These are phyloP conservation scores for Ctenochaetus hawaiiensis DNA, from an alignment of 2,797 vertebrate genomes.

Conservation along the genomic window DNA sequence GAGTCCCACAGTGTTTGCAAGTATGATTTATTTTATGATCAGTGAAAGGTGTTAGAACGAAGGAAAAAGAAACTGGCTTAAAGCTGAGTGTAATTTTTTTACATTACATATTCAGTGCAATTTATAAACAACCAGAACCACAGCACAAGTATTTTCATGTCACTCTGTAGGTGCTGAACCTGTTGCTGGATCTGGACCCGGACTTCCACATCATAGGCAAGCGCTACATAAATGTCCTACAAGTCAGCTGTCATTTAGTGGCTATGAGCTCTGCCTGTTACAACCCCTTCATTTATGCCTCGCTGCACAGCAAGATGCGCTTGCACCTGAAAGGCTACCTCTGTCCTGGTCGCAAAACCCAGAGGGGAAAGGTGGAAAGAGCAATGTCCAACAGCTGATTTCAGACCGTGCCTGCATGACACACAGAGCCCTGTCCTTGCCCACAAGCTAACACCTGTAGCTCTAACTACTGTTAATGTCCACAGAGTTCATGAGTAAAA, in stretches of 20 bases:
- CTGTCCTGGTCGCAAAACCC: constrained; percentile 63
- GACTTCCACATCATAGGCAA: constrained; percentile 86
- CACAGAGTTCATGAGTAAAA: constrained; percentile 28
- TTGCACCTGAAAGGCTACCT: constrained; percentile 81
- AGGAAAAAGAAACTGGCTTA: not conserved
- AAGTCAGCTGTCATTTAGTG: constrained; percentile 86
- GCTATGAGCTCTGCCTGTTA: constrained; percentile 89
- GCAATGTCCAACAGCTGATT: constrained; percentile 53
- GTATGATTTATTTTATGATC: not conserved
- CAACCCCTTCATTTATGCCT: constrained; percentile 89
- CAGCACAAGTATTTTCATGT: constrained; percentile 18
- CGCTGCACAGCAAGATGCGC: constrained; percentile 86
- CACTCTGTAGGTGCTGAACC: constrained; percentile 83
- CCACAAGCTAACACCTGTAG: constrained; percentile 8
- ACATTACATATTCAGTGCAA: not conserved
- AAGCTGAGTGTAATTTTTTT: not conserved
- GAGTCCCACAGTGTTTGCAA: not conserved
- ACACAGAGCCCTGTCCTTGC: constrained; percentile 30
- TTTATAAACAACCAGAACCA: not conserved
- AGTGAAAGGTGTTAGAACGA: not conserved
- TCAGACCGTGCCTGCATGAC: constrained; percentile 16
- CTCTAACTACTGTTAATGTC: constrained; percentile 31
- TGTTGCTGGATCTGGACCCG: constrained; percentile 85
- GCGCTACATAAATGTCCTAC: constrained; percentile 84
- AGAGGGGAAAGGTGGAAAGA: constrained; percentile 34